Evolutionary conservation across 2,113 vertebrate species (phyloP), one percentile per base, ranked within the genome.

Genomic region (Ceyx cyanopectus): DNA sequence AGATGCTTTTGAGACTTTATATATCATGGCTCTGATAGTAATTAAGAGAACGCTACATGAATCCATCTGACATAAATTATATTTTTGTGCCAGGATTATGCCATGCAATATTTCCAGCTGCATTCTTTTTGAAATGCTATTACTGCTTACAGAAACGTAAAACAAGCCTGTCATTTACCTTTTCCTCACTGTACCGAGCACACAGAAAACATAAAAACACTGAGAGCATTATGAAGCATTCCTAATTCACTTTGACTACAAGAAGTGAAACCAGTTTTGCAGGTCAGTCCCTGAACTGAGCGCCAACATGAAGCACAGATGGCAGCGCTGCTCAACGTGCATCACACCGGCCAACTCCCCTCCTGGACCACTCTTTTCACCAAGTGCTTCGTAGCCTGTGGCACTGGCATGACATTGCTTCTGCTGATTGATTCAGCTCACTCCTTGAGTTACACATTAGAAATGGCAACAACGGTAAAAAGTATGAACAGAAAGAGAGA

Each of bases 191-290:
- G 66, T 83, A 95, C 57, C 84, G 85, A 97, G 90, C 79, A 54
- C 37, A 91, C 43, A 96, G 46, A 85, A 87, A 94, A 62, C 65
- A 92, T 79, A 95, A 96, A 94, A 96, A 79, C 78, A 89, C 77
- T n/a, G 86, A 90, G 96, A 96, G 81, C 70, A 86, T 94, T 97
- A 95, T 92, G 91, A 95, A 97, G 93, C 86, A 94, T 93, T 96
- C 56, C 85, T 89, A 80, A 96, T 97, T 96, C 56, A 34, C 89
- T 96, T 93, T 95, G 93, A 85, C 80, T 91, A 84, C 69, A 79
- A 95, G 93, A 85, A 95, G 81, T 94, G 96, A 54, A 94, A 78
- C 67, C 80, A 93, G 81, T 87, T 96, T 93, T 96, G 90, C 94
- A 96, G 95, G 92, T 90, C 54, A 91, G 96, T 76, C 85, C 81